Evolutionary conservation across 2,113 vertebrate genomes (phyloP).

Genomic region (Xenopus borealis): DNA sequence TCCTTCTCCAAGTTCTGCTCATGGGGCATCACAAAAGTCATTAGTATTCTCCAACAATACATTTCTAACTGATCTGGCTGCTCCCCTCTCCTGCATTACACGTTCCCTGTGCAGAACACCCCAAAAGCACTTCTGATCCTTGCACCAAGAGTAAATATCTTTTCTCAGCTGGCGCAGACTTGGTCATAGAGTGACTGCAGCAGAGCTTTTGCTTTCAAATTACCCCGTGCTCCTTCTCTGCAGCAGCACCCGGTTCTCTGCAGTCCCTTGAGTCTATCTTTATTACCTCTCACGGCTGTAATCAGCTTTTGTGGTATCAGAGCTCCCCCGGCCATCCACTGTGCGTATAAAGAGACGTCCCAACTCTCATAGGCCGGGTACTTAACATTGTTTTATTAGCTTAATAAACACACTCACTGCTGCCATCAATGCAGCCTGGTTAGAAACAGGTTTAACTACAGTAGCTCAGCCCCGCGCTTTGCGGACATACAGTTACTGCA

Average conservation of each 20-base stretch:
- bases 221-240: neutral
- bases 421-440: neutral
- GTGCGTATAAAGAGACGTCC: constrained; percentile 40
- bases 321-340: constrained; percentile 45
- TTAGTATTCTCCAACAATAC: neutral
- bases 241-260: constrained; percentile 22
- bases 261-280: constrained; percentile 5
- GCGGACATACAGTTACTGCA: neutral
- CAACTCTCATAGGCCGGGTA: constrained; percentile 18
- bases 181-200: neutral
- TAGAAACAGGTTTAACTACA: constrained; percentile 13
- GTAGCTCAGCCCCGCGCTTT: constrained; percentile 3
- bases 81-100: neutral
- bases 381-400: constrained; percentile 52
- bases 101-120: neutral
- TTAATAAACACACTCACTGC: constrained; percentile 38
- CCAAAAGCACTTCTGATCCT: neutral
- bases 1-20: neutral
- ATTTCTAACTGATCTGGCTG: neutral
- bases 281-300: constrained; percentile 43
- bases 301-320: neutral
- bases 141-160: neutral
- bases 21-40: neutral
- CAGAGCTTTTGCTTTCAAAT: neutral
- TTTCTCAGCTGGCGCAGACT: neutral